These are phyloP conservation scores for Lepidostoma basale DNA, from an alignment of 1,140 invertebrate species.

Conservation along the genomic window DNA sequence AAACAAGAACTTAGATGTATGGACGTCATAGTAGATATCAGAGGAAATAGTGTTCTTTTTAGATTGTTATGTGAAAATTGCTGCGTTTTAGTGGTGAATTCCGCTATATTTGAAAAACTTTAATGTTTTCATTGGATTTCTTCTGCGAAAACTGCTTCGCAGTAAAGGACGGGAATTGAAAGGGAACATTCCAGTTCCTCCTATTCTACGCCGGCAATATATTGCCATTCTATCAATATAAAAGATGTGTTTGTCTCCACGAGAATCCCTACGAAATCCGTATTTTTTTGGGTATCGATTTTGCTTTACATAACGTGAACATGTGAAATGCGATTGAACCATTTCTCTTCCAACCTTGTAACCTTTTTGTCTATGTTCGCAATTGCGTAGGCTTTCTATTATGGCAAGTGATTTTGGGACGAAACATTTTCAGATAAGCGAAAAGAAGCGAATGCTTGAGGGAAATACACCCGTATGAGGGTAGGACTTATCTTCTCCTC, in stretches of 20 bases:
- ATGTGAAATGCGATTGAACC: constrained; percentile 17
- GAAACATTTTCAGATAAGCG: constrained; percentile 28
- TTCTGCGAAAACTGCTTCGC: no score
- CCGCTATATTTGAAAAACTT: no score
- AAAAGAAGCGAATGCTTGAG: constrained; percentile 16
- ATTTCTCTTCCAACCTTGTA: constrained; percentile 5
- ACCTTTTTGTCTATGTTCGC: constrained; percentile 24
- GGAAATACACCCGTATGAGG: constrained; percentile 23
- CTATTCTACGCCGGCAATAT: no score
- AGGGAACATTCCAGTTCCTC: no score
- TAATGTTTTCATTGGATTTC: no score
- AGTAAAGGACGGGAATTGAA: no score
- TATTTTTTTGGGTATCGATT: not conserved
- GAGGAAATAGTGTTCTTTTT: no score
- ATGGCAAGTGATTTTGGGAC: constrained; percentile 23
- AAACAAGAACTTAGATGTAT: no score
- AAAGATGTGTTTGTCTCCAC: not conserved
- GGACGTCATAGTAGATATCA: no score
- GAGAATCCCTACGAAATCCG: not conserved
- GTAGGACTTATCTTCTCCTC: constrained; percentile 27
- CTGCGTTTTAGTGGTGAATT: no score
- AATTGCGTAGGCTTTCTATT: constrained; percentile 16
- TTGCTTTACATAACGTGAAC: constrained; percentile 1
- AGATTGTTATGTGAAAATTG: no score
- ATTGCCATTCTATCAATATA: not conserved